Evolutionary conservation across 2,797 vertebrate genomes (phyloP).

Genomic region (Stomatorhinus walkeri): DNA sequence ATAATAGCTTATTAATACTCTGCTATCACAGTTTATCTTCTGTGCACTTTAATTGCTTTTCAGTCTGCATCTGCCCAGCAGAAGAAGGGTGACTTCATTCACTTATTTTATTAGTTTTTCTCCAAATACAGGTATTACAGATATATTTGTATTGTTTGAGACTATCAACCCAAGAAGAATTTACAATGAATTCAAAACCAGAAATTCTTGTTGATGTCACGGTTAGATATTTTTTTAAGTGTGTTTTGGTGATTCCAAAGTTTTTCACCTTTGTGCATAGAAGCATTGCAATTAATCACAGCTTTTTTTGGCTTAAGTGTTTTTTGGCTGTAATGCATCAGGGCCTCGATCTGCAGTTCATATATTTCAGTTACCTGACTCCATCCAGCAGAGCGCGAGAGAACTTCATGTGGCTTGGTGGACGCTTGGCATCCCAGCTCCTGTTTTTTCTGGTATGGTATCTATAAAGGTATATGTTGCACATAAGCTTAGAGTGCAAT

Average conservation of each 20-base stretch:
- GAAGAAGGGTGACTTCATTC: background rate
- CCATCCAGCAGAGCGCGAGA: background rate
- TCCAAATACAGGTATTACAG: background rate
- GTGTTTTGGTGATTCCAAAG: background rate
- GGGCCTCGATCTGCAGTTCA: background rate
- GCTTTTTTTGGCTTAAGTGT: background rate
- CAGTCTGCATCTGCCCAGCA: background rate
- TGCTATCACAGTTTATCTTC: background rate
- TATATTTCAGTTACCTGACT: background rate
- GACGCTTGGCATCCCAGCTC: background rate
- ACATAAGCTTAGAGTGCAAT: background rate
- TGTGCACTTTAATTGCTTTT: background rate
- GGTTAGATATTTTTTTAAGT: background rate
- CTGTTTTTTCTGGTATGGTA: background rate
- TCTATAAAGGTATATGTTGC: background rate
- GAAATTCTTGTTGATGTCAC: background rate
- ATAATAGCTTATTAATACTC: constrained; percentile 4
- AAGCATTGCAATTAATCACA: background rate
- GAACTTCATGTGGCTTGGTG: background rate
- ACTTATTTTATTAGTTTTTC: background rate
- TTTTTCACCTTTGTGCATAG: background rate
- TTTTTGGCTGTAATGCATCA: background rate
- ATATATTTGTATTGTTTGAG: background rate
- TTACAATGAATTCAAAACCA: background rate
- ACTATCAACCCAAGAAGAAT: background rate